Evolutionary conservation across 2,113 vertebrate genomes (phyloP), one percentile per base, ranked within the genome.

Genomic region (Anthoscopus minutus): DNA sequence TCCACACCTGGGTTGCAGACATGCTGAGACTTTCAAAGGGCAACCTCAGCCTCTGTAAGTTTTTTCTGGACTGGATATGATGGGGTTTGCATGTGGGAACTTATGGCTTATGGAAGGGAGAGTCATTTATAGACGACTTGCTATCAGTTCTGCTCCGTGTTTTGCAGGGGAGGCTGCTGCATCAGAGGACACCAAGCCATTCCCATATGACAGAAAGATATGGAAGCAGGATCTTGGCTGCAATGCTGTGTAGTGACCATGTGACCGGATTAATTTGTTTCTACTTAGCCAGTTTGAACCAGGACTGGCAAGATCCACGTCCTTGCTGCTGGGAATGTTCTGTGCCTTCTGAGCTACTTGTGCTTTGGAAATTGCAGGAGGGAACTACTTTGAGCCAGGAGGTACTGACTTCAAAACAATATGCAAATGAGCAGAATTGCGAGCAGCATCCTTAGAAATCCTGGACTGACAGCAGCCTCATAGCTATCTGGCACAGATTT

Each of bases 1-100:
- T 86, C 22, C 27, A 44, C 22, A 53, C 21, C 6, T 74, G 13
- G 30, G 33, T 48, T 79, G 47, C 37, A 65, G 40, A 22, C 47
- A 15, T 74, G 22, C 28, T 44, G 51, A 79, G 11, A 24, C 9
- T 57, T 18, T 73, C 37, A 81, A 40, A 60, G n/a, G 79, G 47
- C 1, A 3, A 38, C 8, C 20, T 48, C n/a, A 38, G 71, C 9
- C 2, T 24, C 38, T 6, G 1, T 7, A 19, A 62, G 33, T 33
- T 80, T 51, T 61, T 38, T 62, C 51, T 3, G 4, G 33, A 58
- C 33, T 35, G 37, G 40, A 62, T 44, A 18, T 77, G 19, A 14
- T 2, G 0, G 12, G 23, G 15, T 66, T 40, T 72, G 48, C 24
- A 17, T 54, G 33, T 50, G 38, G 9, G 27, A 11, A 45, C 23